phyloP scores from a whole-genome alignment of 2,113 vertebrate genomes.

The Camelus dromedarius region DNA sequence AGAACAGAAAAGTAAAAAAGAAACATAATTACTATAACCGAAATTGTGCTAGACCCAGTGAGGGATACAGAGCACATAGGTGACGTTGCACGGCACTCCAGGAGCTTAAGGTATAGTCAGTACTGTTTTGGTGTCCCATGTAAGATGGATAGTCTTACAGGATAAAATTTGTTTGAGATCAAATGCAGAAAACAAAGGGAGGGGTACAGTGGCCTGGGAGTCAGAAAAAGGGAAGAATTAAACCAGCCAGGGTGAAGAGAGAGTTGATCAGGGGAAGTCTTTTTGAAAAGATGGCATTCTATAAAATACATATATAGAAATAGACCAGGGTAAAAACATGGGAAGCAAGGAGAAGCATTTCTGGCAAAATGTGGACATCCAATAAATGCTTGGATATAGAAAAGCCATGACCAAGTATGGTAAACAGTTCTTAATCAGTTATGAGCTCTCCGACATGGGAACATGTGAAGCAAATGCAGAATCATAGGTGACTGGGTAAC shows the following conservation, averaged over 20 bases:
- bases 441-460: not conserved
- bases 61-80: not conserved
- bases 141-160: not conserved
- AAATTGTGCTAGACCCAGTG: not conserved
- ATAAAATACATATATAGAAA: not conserved
- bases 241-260: not conserved
- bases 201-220: not conserved
- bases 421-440: not conserved
- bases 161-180: not conserved
- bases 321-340: not conserved
- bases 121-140: not conserved
- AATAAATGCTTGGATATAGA: not conserved
- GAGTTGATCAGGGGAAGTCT: not conserved
- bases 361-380: not conserved
- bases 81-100: not conserved
- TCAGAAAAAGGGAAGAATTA: not conserved
- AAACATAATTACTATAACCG: not conserved
- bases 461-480: not conserved
- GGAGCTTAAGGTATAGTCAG: not conserved
- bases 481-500: not conserved
- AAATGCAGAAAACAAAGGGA: not conserved
- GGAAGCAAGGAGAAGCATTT: not conserved
- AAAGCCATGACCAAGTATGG: not conserved
- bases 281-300: not conserved
- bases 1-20: not conserved